phyloP scores from a whole-genome alignment of 2,888 invertebrate species.

The Meiosimyza decipiens region DNA sequence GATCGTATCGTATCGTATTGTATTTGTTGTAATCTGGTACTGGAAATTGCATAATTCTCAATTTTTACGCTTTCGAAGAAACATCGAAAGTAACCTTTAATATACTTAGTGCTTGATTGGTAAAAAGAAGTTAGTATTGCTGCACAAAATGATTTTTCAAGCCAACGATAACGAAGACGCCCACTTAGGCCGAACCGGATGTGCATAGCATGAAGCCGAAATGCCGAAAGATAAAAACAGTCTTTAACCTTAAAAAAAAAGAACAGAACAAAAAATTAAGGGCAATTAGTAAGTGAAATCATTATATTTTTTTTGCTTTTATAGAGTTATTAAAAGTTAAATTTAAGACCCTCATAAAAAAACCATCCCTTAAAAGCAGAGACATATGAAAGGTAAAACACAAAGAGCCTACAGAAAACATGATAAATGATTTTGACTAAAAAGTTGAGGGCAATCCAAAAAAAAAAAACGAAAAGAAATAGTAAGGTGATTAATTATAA shows the following conservation, averaged over 20 bases:
- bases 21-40: too few species aligned
- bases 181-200: constrained; percentile 7
- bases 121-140: too few species aligned
- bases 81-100: too few species aligned
- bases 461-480: not conserved
- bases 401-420: constrained; percentile 16
- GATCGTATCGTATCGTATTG: too few species aligned
- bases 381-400: constrained; percentile 3
- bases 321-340: constrained; percentile 24
- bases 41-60: too few species aligned
- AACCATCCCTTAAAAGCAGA: not conserved
- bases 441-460: not conserved
- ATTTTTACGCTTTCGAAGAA: too few species aligned
- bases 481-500: constrained; percentile 60
- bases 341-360: constrained; percentile 2
- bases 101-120: too few species aligned
- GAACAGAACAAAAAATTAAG: not conserved
- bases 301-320: not conserved
- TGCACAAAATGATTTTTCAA: too few species aligned
- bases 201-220: constrained; percentile 19
- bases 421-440: constrained; percentile 33
- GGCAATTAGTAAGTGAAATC: not conserved
- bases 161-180: not conserved
- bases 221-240: not conserved
- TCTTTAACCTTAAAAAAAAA: not conserved